Evolutionary conservation across 2,113 vertebrate species (phyloP).

Genomic region (Crypturellus undulatus): DNA sequence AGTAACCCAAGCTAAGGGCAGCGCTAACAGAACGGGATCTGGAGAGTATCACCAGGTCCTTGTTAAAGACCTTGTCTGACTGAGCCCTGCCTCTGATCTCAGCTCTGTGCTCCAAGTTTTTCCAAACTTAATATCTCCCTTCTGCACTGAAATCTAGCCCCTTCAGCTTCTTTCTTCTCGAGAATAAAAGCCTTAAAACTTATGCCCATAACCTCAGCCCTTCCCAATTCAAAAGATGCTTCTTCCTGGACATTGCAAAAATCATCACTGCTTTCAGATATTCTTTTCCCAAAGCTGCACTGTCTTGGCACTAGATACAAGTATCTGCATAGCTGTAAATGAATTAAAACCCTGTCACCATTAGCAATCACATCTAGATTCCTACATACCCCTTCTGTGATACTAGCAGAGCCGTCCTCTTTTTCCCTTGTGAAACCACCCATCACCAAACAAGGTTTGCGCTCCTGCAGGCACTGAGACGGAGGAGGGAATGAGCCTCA

Average conservation of each 20-base stretch:
- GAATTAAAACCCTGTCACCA: not conserved
- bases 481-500: not conserved
- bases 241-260: not conserved
- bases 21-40: not conserved
- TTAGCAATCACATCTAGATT: not conserved
- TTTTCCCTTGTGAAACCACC: not conserved
- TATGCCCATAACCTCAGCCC: not conserved
- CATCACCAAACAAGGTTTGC: not conserved
- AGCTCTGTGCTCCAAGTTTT: fast-evolving
- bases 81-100: not conserved
- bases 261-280: not conserved
- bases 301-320: not conserved
- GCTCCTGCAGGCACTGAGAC: not conserved
- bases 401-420: no score
- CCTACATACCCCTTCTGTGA: not conserved
- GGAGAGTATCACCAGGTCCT: not conserved
- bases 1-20: not conserved
- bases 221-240: not conserved
- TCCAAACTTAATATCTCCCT: not conserved
- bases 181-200: not conserved
- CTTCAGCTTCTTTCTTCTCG: not conserved
- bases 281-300: not conserved
- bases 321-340: not conserved
- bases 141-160: not conserved
- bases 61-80: not conserved